Evolutionary conservation across 2,888 invertebrate genomes (phyloP).

Genomic region (Iphiclides podalirius): DNA sequence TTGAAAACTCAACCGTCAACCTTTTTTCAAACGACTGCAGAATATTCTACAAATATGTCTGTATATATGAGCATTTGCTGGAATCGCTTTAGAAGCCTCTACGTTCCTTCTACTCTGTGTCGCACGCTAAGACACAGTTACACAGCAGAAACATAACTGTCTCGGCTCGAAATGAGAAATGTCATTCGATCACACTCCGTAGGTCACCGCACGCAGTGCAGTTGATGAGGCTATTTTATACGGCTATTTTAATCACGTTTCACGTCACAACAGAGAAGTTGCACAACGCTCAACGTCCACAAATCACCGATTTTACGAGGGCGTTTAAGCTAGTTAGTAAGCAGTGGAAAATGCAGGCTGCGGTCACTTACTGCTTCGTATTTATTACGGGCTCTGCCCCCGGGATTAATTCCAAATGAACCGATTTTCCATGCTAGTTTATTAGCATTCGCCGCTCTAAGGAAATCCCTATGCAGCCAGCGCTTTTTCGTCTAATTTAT

Average conservation of each 20-base stretch:
- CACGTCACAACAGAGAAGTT: not conserved
- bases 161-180: not conserved
- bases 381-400: slow-evolving; percentile 20
- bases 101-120: not conserved
- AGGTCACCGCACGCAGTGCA: not conserved
- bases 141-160: not conserved
- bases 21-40: too few relatives aligned
- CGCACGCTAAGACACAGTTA: not conserved
- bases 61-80: too few relatives aligned
- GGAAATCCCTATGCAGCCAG: slow-evolving; percentile 4
- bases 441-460: slow-evolving; percentile 10
- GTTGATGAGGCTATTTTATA: slow-evolving; percentile 2
- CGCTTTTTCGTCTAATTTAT: too few relatives aligned
- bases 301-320: slow-evolving; percentile 11
- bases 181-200: not conserved
- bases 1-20: too few relatives aligned
- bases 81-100: too few relatives aligned
- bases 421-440: slow-evolving; percentile 14
- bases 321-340: slow-evolving; percentile 18
- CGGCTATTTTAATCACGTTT: slow-evolving; percentile 9
- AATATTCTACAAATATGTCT: too few relatives aligned
- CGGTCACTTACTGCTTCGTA: slow-evolving; percentile 21
- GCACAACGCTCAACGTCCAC: not conserved
- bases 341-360: slow-evolving; percentile 18
- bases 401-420: slow-evolving; percentile 18